These are phyloP conservation scores for Noctua janthina DNA, from an alignment of 2,888 invertebrate genomes.

Conservation along the genomic window DNA sequence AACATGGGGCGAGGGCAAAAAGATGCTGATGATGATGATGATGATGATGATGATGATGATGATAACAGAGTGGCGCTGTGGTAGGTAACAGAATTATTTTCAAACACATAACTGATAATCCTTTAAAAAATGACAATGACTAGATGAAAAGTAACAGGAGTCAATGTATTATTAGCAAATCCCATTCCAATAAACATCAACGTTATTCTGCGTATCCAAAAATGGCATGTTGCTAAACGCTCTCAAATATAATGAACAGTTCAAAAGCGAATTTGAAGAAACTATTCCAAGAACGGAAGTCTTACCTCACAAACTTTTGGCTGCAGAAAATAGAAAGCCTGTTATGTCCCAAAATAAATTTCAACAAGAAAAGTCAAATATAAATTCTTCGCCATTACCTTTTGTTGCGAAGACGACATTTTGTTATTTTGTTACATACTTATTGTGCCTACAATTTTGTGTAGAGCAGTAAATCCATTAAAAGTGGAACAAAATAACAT, in stretches of 20 bases:
- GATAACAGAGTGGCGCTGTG: not conserved
- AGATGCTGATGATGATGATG: not conserved
- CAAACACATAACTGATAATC: not conserved
- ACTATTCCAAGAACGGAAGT: conserved; percentile 54
- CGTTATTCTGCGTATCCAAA: not conserved
- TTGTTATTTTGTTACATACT: conserved; percentile 64
- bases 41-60: not conserved
- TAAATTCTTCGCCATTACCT: conserved; percentile 59
- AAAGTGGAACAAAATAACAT: conserved; percentile 70
- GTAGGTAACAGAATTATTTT: not conserved
- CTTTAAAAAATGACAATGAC: not conserved
- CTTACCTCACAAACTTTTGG: conserved; percentile 46
- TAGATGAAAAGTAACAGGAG: not conserved
- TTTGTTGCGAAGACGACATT: conserved; percentile 59
- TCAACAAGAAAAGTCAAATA: conserved; percentile 56
- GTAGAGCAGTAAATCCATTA: conserved; percentile 74
- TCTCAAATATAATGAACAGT: conserved; percentile 23
- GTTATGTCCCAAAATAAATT: conserved; percentile 62
- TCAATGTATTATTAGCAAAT: not conserved
- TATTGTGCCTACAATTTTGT: conserved; percentile 68
- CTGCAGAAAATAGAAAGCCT: conserved; percentile 50
- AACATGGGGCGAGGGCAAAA: not conserved
- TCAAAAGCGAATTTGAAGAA: conserved; percentile 38
- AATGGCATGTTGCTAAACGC: not conserved
- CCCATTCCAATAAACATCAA: not conserved